A percentile compares a stretch with the other conserved stretches of the same genome.
Conservation (phyloP, 2,113 vertebrate species). For the Illadopsis cleaveri region DNA sequence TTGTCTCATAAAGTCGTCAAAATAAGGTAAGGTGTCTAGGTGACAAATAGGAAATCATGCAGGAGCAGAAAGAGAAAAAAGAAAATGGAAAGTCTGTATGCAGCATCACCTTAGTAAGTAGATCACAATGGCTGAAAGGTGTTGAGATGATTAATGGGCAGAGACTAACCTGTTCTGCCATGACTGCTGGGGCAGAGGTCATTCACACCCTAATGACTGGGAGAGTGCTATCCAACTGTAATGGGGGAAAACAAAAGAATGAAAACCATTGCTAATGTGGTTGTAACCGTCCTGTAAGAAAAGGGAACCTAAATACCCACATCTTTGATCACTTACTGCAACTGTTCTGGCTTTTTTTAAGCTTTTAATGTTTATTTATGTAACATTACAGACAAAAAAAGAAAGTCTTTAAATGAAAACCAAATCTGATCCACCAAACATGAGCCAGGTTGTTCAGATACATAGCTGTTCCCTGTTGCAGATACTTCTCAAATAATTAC, state of each 20-base stretch:
- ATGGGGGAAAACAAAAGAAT: background rate
- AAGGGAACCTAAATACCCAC: constrained; percentile 30
- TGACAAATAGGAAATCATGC: background rate
- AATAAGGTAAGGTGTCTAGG: background rate
- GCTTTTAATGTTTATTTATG: constrained; percentile 55
- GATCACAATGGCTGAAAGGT: background rate
- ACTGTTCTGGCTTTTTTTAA: background rate
- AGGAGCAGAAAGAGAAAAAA: background rate
- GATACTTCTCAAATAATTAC: constrained; percentile 45
- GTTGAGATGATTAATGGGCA: background rate
- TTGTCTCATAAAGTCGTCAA: background rate
- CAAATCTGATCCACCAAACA: constrained; percentile 34
- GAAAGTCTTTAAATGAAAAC: constrained; percentile 63
- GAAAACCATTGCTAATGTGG: constrained; percentile 43
- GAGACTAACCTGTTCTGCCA: background rate
- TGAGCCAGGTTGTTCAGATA: constrained; percentile 45
- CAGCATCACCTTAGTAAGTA: background rate
- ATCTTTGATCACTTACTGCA: constrained; percentile 54
- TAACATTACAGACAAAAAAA: background rate
- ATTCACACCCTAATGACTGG: background rate
- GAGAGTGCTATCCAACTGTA: background rate
- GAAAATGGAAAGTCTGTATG: background rate
- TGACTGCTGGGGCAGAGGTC: background rate
- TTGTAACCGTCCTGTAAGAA: constrained; percentile 24
- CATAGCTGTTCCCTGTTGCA: constrained; percentile 32